Evolutionary conservation across 2,797 vertebrate genomes (phyloP).

Genomic region (Sebastes taczanowskii): DNA sequence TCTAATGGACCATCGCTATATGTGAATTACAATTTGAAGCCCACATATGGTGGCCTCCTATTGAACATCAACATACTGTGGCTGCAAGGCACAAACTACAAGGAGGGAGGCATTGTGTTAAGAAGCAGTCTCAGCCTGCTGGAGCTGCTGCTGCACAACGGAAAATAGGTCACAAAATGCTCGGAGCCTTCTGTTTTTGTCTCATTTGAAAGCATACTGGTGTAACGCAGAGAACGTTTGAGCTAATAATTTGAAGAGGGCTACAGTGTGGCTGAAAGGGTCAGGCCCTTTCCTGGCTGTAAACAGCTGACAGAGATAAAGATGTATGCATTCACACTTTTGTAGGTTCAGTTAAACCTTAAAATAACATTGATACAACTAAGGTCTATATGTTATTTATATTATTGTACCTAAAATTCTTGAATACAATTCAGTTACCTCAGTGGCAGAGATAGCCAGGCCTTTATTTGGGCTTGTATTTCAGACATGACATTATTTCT

Average conservation of each 20-base stretch:
- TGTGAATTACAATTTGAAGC: conserved; percentile 19
- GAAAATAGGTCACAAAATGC: conserved; percentile 67
- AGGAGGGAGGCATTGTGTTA: conserved; percentile 33
- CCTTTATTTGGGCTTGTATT: neutral
- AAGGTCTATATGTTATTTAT: neutral
- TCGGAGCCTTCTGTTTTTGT: conserved; percentile 42
- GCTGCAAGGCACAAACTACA: conserved; percentile 58
- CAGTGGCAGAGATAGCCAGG: neutral
- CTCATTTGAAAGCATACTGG: conserved; percentile 31
- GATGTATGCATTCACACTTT: neutral
- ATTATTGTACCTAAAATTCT: neutral
- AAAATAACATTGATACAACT: neutral
- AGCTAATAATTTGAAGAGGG: conserved; percentile 14
- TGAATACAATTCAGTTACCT: neutral
- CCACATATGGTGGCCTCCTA: conserved; percentile 1
- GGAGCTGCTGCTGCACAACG: conserved; percentile 12
- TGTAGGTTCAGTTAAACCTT: neutral
- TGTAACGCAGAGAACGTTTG: conserved; percentile 11
- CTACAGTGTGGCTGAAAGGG: neutral
- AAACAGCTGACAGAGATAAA: neutral
- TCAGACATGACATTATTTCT: neutral
- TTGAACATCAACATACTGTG: conserved; percentile 1
- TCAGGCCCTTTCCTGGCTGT: neutral
- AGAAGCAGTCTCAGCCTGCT: conserved; percentile 25
- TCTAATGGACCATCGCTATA: conserved; percentile 27